Evolutionary conservation across 2,113 vertebrate genomes (phyloP), one percentile per base, ranked within the genome.

Genomic region (Mionectes macconnelli): DNA sequence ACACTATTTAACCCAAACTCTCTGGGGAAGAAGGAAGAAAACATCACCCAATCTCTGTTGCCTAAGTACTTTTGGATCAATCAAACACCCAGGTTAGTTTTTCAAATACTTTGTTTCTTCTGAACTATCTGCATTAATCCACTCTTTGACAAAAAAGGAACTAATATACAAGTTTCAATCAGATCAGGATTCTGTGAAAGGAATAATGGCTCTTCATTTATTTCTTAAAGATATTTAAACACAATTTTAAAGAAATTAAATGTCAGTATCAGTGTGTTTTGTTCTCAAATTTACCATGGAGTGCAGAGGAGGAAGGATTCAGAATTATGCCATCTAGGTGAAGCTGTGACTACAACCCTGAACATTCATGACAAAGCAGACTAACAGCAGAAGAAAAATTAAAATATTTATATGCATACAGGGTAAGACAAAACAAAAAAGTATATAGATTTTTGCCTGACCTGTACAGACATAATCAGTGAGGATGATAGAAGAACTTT

Each of bases 181-280:
- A 97, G 97, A 97, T 97, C 97, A 96, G 83, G 47, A 79, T 89
- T 85, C 88, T 93, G 50, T 96, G 95, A 98, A 97, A 97, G 77
- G 94, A 96, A 97, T 83, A 97, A 95, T 89, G 87, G 83, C 22
- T 27, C 44, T 94, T 72, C 85, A 87, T 94, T 95, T 87, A 60
- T 90, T 97, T 85, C 92, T 94, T 76, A 60, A 87, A 91, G 92
- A 94, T 94, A 97, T 84, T 94, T 11, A 44, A 95, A 95, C 56
- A 91, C 37, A 28, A 82, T 80, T 97, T 95, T 94, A 86, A 96
- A 93, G 80, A 97, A 97, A 88, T 85, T 83, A 77, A 93, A 80
- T 87, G 90, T 90, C 24, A 50, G 77, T 83, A 94, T 60, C 55
- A 77, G 74, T 53, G 63, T 40, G 67, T 66, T 84, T 63, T 79